Evolutionary conservation across 2,113 vertebrate genomes (phyloP).

Genomic region (Dicentrarchus labrax): DNA sequence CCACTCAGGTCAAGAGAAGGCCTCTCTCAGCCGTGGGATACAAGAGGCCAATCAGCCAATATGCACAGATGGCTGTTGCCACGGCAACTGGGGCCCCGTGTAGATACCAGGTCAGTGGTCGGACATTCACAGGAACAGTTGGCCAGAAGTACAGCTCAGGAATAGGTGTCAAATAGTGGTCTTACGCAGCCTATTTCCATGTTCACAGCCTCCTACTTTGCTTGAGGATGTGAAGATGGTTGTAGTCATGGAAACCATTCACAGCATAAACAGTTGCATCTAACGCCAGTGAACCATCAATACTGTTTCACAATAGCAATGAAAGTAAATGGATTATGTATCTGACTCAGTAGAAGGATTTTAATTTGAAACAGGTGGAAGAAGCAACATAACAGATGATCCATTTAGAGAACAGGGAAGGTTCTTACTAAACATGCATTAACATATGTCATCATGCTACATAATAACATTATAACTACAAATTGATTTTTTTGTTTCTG

Average conservation of each 20-base stretch:
- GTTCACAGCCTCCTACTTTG: constrained; percentile 10
- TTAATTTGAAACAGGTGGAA: not conserved
- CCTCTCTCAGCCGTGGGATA: constrained; percentile 93
- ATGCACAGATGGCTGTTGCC: constrained; percentile 90
- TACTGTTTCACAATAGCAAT: not conserved
- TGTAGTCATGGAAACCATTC: constrained; percentile 52
- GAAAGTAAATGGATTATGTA: not conserved
- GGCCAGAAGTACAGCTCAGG: constrained; percentile 16
- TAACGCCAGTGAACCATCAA: not conserved
- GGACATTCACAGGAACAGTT: constrained; percentile 12
- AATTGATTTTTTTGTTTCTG: not conserved
- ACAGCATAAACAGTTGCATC: constrained; percentile 12
- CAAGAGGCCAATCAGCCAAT: constrained; percentile 96
- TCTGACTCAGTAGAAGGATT: too few relatives aligned
- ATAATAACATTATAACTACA: not conserved
- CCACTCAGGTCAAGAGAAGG: constrained; percentile 88
- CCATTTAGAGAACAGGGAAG: not conserved
- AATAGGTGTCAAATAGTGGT: constrained; percentile 12
- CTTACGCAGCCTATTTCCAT: not conserved
- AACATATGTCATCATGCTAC: not conserved
- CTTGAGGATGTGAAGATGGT: constrained; percentile 10
- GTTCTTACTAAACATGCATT: not conserved
- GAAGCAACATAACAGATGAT: not conserved
- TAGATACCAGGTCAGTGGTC: constrained; percentile 90
- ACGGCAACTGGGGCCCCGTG: constrained; percentile 90